Evolutionary conservation across 2,797 vertebrate genomes (phyloP).

Genomic region (Enteromius treurensis): DNA sequence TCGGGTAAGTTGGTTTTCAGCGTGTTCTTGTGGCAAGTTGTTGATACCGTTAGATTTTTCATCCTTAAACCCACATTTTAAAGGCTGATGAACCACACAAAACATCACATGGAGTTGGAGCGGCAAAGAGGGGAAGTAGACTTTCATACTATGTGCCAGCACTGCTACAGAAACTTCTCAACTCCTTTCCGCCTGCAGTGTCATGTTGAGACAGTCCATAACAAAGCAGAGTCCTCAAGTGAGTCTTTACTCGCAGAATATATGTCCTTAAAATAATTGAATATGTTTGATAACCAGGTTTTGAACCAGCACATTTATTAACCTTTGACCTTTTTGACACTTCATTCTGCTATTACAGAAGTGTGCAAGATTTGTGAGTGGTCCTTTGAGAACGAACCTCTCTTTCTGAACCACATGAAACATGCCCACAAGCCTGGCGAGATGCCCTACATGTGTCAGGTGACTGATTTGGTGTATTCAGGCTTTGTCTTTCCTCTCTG

Average conservation of each 20-base stretch:
- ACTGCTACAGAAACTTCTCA: slow-evolving; percentile 86
- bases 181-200: slow-evolving; percentile 84
- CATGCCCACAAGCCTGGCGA: slow-evolving; percentile 91
- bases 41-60: background rate
- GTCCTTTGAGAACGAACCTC: slow-evolving; percentile 82
- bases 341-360: slow-evolving; percentile 67
- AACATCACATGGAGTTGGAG: slow-evolving; percentile 80
- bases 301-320: background rate
- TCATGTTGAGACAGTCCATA: slow-evolving; percentile 89
- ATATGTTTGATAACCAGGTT: background rate
- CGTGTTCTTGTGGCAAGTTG: background rate
- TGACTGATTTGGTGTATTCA: slow-evolving; percentile 66
- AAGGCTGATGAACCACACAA: slow-evolving; percentile 94
- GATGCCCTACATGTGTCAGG: slow-evolving; percentile 97
- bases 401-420: slow-evolving; percentile 95
- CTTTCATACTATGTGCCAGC: slow-evolving; percentile 79
- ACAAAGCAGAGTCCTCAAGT: slow-evolving; percentile 82
- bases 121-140: slow-evolving; percentile 77
- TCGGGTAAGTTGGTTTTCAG: slow-evolving; percentile 75
- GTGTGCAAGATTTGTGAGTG: slow-evolving; percentile 94
- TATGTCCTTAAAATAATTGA: background rate
- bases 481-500: background rate
- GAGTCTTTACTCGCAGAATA: slow-evolving; percentile 46
- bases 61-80: background rate
- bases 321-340: background rate